Conservation (phyloP, 2,888 invertebrate genomes). For the Sceliomorpha sp. region DNA sequence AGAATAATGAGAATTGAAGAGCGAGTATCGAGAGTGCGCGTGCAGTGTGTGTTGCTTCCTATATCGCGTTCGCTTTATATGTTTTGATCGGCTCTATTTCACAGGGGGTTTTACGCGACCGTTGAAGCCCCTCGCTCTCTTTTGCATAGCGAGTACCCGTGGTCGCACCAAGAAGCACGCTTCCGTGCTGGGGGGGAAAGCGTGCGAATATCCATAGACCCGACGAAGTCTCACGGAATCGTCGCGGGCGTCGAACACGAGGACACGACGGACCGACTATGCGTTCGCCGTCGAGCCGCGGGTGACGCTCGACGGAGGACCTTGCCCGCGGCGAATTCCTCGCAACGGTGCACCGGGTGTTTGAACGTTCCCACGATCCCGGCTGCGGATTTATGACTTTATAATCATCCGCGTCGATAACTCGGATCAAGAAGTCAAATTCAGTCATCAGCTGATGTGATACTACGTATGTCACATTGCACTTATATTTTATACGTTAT, state of each 20-base stretch:
- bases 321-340: constrained; percentile 19
- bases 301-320: constrained; percentile 15
- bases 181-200: constrained; percentile 6
- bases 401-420: too few relatives aligned
- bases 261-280: constrained; percentile 7
- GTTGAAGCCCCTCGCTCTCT: too few relatives aligned
- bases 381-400: too few relatives aligned
- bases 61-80: constrained; percentile 30
- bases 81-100: too few relatives aligned
- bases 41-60: constrained; percentile 31
- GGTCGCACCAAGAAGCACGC: constrained; percentile 13
- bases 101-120: too few relatives aligned
- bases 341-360: constrained; percentile 12
- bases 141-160: constrained; percentile 19
- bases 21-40: constrained; percentile 32
- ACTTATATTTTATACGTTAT: too few relatives aligned
- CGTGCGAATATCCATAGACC: constrained; percentile 1
- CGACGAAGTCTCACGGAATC: neutral
- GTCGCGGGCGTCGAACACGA: constrained; percentile 4
- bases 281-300: constrained; percentile 14
- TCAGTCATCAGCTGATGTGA: too few relatives aligned
- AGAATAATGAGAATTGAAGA: constrained; percentile 49
- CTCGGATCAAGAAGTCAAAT: too few relatives aligned
- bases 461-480: too few relatives aligned
- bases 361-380: neutral